Base-by-base conservation (phyloP, 2,113 vertebrate genomes). In the Oxyruncus cristatus region DNA sequence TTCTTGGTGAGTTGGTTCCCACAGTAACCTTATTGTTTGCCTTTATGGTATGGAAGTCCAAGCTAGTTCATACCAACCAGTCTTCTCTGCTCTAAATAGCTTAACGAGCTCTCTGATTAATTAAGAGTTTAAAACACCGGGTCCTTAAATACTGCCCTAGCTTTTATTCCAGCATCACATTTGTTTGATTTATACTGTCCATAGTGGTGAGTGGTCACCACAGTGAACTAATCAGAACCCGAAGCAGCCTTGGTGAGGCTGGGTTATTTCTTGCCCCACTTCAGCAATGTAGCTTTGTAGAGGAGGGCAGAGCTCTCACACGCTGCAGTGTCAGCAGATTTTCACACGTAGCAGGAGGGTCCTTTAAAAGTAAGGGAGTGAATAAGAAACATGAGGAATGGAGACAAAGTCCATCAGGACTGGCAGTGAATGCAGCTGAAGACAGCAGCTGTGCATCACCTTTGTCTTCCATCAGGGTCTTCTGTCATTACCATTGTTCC, bases 1-100 rank as follows among this genome's bases (percentile, higher is more conserved):
- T 81, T 78, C 89, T 91, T 86, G n/a, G 14, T 58, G 74, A 82
- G 93, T 65, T 78, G 62, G 66, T 96, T 97, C 93, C 94, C 93
- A 93, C 89, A 95, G 93, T 90, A 97, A 94, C 91, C 4, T 7
- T 27, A 11, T 37, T 87, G 35, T 72, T 68, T 93, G 73, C 53
- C 85, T 95, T 96, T 44, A 76, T 15, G 8, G 39, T 44, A 46
- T 66, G 61, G 72, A 94, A 92, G 59, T 67, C 59, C 74, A 68
- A 80, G 66, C 70, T 12, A 7, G 52, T 67, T 72, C 72, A 18
- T 90, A 59, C 87, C 85, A 95, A 85, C 55, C 42, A 12, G 33
- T 67, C 61, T 63, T 59, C 47, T 65, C 8, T 30, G 26, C 28
- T 1, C 66, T 62, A 61, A 80, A 68, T 39, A 82, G 80, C 16